A percentile compares a stretch with the other conserved stretches of the same genome.
Conservation (phyloP, 92 coral and sea anemone genomes). For the Pocillopora meandrina region DNA sequence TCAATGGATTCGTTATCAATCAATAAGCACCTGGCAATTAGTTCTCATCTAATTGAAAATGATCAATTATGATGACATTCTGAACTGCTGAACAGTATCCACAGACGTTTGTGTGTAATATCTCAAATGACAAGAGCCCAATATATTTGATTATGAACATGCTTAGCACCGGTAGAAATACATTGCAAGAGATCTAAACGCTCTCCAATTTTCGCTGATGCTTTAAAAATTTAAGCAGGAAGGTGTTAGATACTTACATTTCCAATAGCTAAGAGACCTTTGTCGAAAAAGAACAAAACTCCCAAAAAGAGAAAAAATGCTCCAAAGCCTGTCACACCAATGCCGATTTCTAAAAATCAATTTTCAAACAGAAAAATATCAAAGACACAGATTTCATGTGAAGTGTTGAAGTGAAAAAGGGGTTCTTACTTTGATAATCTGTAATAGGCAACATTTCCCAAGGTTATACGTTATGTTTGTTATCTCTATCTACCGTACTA, state of each 20-base stretch:
- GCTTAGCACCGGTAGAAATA: too few relatives aligned
- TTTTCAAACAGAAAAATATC: not conserved
- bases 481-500: not conserved
- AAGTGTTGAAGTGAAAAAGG: not conserved
- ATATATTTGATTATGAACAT: too few relatives aligned
- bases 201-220: not conserved
- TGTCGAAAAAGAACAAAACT: constrained; percentile 94
- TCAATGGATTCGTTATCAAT: too few relatives aligned
- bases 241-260: constrained; percentile 74
- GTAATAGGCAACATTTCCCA: constrained; percentile 90
- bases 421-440: constrained; percentile 92
- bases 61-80: too few relatives aligned
- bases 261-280: constrained; percentile 98
- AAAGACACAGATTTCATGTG: not conserved
- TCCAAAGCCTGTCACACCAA: constrained; percentile 98
- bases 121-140: too few relatives aligned
- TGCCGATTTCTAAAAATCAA: constrained; percentile 89
- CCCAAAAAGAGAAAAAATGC: constrained; percentile 95
- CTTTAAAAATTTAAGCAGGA: not conserved
- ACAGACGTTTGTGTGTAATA: too few relatives aligned
- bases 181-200: not conserved
- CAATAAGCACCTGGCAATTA: too few relatives aligned
- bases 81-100: too few relatives aligned
- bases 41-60: too few relatives aligned
- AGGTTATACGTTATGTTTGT: not conserved